Conservation (phyloP, 1,140 invertebrate species). For the Penaeus indicus region DNA sequence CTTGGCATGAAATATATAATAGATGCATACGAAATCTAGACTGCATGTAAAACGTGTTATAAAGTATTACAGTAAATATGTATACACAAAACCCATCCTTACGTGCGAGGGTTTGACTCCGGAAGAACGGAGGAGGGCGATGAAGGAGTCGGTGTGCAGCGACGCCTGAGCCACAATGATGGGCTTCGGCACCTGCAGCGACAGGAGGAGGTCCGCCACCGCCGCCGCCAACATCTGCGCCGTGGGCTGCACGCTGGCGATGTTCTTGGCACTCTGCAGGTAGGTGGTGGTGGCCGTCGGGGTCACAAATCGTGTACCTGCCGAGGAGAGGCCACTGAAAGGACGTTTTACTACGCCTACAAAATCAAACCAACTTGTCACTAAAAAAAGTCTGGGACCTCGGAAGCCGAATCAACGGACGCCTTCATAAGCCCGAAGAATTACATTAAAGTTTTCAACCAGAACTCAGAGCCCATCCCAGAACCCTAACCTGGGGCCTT, state of each 20-base stretch:
- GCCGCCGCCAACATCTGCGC: constrained; percentile 38
- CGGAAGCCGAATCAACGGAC: too few relatives aligned
- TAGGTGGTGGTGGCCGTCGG: constrained; percentile 39
- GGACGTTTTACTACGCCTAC: background rate
- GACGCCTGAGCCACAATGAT: constrained; percentile 39
- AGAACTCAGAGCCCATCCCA: background rate
- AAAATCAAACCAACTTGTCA: background rate
- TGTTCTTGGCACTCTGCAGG: constrained; percentile 28
- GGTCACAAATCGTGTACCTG: constrained; percentile 38
- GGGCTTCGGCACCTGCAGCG: background rate
- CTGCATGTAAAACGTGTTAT: too few relatives aligned
- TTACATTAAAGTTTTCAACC: background rate
- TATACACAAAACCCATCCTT: background rate
- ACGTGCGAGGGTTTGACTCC: constrained; percentile 21
- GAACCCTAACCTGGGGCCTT: constrained; percentile 33
- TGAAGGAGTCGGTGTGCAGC: constrained; percentile 40
- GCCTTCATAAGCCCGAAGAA: too few relatives aligned
- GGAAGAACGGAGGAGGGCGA: background rate
- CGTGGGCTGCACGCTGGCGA: constrained; percentile 39
- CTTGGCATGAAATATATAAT: too few relatives aligned
- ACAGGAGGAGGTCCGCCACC: constrained; percentile 21
- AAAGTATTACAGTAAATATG: too few relatives aligned
- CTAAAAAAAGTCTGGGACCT: too few relatives aligned
- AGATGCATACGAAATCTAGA: too few relatives aligned
- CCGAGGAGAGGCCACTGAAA: background rate